Percentiles rank a stretch among this genome's conserved stretches.
phyloP scores from a whole-genome alignment of 2,113 vertebrate species.

The Camelus dromedarius region DNA sequence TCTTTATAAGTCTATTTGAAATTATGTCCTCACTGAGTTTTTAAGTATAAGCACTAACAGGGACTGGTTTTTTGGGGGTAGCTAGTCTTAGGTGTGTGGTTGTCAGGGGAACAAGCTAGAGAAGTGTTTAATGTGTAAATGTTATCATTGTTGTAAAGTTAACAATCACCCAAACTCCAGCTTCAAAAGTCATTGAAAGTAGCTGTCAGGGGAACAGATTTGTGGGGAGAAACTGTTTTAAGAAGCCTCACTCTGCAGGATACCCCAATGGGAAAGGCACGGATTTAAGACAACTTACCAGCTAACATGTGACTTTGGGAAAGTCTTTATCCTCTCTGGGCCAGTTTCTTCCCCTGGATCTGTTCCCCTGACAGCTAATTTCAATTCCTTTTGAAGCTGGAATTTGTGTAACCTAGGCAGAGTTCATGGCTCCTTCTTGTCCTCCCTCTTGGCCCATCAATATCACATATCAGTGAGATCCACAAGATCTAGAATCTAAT shows the following conservation, averaged over 20 bases:
- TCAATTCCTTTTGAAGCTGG: not conserved
- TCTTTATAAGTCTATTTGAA: slow-evolving; percentile 59
- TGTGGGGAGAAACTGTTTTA: not conserved
- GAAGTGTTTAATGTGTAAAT: slow-evolving; percentile 68
- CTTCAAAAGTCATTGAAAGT: slow-evolving; percentile 27
- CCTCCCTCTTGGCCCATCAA: not conserved
- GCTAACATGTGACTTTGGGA: slow-evolving; percentile 34
- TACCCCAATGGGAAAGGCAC: not conserved
- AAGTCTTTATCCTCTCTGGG: not conserved
- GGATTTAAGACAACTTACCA: not conserved
- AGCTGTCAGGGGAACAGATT: not conserved
- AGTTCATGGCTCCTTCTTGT: not conserved
- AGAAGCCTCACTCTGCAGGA: slow-evolving; percentile 10
- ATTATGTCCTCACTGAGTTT: slow-evolving; percentile 38
- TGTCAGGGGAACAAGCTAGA: slow-evolving; percentile 56
- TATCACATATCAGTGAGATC: not conserved
- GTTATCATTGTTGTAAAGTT: slow-evolving; percentile 70
- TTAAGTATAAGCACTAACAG: slow-evolving; percentile 19
- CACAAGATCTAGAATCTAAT: not conserved
- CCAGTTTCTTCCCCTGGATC: not conserved
- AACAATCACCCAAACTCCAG: slow-evolving; percentile 29
- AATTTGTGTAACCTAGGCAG: slow-evolving; percentile 8
- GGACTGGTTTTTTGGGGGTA: not conserved
- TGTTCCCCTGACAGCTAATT: not conserved
- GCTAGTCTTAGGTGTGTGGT: slow-evolving; percentile 60